Evolutionary conservation across 1,140 invertebrate genomes (phyloP), one percentile per base, ranked within the genome.

Genomic region (Elymnias hypermnestra): DNA sequence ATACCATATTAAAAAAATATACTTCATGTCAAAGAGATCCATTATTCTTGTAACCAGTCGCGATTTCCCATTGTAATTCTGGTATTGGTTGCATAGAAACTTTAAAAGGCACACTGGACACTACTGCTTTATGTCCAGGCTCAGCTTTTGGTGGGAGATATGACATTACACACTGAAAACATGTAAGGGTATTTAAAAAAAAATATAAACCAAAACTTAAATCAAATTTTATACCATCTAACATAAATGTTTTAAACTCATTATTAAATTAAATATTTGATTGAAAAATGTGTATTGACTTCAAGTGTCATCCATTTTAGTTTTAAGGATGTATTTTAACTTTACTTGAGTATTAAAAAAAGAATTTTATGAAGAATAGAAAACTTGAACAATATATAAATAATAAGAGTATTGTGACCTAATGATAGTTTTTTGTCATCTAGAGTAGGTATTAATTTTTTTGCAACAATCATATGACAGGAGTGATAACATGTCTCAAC

Each of bases 101-200:
- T 60, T 73, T 74, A 43, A 86, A 87, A 39, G 83, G 78, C 21
- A 78, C 54, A 22, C 85, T 82, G 13, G 83, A 84, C 0, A 87
- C 83, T 15, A 87, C 74, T 13, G 82, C 72, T 38, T 83, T 83
- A 6, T 51, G 60, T n/a, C 85, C 85, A 21, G 72, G 60, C 14
- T 72, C 66, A 2, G 81, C 67, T 61, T 77, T 83, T 26, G 65
- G 53, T n/a, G 85, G 85, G 19, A 87, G 66, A 57, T 83, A 67
- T 7, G 85, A 87, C 33, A 87, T 83, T 21, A 83, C 62, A 59
- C 73, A 85, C 85, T 87, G 65, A 60, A 86, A 87, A 21, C n/a
- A n/a, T n/a, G n/a, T n/a, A n/a, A n/a, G n/a, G n/a, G n/a, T n/a
- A n/a, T n/a, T n/a, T n/a, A n/a, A n/a, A n/a, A n/a, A n/a, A n/a